Evolutionary conservation across 2,888 invertebrate genomes (phyloP), one percentile per base, ranked within the genome.

Genomic region (Epinotia brunnichana): DNA sequence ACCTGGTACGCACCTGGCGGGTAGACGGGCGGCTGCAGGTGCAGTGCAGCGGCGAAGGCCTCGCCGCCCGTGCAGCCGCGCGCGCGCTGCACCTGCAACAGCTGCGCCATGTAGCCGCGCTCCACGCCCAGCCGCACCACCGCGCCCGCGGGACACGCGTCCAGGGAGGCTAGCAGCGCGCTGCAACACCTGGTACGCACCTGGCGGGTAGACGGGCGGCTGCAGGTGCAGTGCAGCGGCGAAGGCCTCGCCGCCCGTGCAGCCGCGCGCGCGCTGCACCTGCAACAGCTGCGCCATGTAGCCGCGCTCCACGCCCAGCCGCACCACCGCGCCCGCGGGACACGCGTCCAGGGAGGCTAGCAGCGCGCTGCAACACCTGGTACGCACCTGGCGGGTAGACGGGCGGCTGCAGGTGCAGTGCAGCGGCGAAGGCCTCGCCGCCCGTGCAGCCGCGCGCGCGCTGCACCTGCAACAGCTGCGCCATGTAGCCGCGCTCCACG

Each of bases 261-360:
- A 98, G 0, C 98, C 98, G 35, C 98, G 94, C 76, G 96, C 95
- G 81, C 97, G 96, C 85, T 99, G 97, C 79, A 98, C 97, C 80
- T 97, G 96, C 68, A 99, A 97, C 77, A 99, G 93, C 87, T 98
- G 97, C 39, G 97, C 96, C 96, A 99, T 97, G 92, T 98, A 99
- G 0, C 95, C 95, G 83, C 97, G 97, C 90, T 99, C 98, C 77
- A 97, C 94, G 54, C 98, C 97, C 41, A 97, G 96, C 80, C 97
- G 96, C 62, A 96, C 96, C 39, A 98, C 96, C 0, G 96, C 95
- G 77, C 96, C 95, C 13, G 97, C 97, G 0, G 97, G 90, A 21
- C 92, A 97, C 71, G 94, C 94, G 90, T 98, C 98, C 75, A 98
- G 91, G 39, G 96, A 96, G 48, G 94, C 94, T 74, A 98, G 91